A percentile compares a stretch with the other conserved stretches of the same genome.
These are phyloP conservation scores for Lophotriccus pileatus DNA, from an alignment of 2,797 vertebrate species.

Conservation along the genomic window DNA sequence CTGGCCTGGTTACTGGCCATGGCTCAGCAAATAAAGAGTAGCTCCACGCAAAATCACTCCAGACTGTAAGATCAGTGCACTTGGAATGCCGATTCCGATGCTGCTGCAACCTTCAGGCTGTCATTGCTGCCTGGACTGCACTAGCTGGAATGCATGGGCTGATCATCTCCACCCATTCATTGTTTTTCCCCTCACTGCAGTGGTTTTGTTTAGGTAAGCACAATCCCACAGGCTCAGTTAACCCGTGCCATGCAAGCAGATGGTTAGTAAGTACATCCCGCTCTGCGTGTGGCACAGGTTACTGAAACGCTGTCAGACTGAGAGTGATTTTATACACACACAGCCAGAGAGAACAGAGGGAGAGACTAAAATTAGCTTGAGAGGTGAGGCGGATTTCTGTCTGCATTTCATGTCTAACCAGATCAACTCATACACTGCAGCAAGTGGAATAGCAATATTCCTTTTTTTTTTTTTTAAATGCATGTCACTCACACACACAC, in stretches of 20 bases:
- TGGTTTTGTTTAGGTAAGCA: conserved; percentile 75
- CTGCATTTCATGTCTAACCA: conserved; percentile 34
- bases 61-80: conserved; percentile 35
- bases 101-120: conserved; percentile 69
- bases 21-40: conserved; percentile 47
- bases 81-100: conserved; percentile 62
- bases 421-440: conserved; percentile 44
- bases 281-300: conserved; percentile 26
- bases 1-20: conserved; percentile 74
- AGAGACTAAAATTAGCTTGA: conserved; percentile 66
- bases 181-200: conserved; percentile 71
- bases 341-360: conserved; percentile 42
- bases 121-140: conserved; percentile 63
- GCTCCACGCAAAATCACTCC: conserved; percentile 47
- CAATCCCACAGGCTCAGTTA: conserved; percentile 66
- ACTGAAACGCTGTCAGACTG: conserved; percentile 44
- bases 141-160: conserved; percentile 57
- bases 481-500: neutral
- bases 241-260: conserved; percentile 67
- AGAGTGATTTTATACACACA: conserved; percentile 41
- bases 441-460: neutral
- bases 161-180: conserved; percentile 72
- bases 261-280: conserved; percentile 12
- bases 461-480: neutral
- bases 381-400: conserved; percentile 62